These are phyloP conservation scores for Chalcosyrphus nemorum DNA, from an alignment of 2,888 invertebrate species.

Conservation along the genomic window DNA sequence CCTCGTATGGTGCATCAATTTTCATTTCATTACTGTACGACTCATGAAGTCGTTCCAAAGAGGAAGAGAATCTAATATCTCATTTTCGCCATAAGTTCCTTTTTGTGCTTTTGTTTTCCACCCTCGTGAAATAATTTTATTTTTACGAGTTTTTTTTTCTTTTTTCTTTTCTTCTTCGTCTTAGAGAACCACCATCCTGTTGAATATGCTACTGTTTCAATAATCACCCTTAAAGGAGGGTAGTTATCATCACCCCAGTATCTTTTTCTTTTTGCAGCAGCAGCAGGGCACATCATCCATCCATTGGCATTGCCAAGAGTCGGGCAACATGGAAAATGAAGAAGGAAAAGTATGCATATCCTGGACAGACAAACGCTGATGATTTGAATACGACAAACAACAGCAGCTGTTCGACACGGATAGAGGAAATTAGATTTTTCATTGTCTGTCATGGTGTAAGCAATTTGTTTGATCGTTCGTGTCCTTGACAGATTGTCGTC, in stretches of 20 bases:
- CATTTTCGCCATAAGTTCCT: constrained; percentile 6
- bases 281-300: too few relatives aligned
- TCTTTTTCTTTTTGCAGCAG: constrained; percentile 9
- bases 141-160: not conserved
- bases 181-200: constrained; percentile 6
- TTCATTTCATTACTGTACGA: constrained; percentile 23
- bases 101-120: not conserved
- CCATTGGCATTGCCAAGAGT: too few relatives aligned
- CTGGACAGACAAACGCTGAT: constrained; percentile 11
- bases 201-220: constrained; percentile 4
- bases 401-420: constrained; percentile 70
- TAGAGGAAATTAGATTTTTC: constrained; percentile 74
- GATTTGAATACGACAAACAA: constrained; percentile 55
- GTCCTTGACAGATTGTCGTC: not conserved
- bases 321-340: not conserved
- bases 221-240: not conserved
- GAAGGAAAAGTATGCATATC: constrained; percentile 7
- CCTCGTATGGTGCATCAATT: constrained; percentile 29
- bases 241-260: not conserved
- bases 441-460: constrained; percentile 74
- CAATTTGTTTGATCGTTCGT: constrained; percentile 71
- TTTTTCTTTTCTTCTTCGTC: not conserved
- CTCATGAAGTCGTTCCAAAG: not conserved
- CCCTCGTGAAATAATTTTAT: constrained; percentile 4
- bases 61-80: not conserved